Evolutionary conservation across 2,113 vertebrate genomes (phyloP).

Genomic region (Eurystomus gularis): DNA sequence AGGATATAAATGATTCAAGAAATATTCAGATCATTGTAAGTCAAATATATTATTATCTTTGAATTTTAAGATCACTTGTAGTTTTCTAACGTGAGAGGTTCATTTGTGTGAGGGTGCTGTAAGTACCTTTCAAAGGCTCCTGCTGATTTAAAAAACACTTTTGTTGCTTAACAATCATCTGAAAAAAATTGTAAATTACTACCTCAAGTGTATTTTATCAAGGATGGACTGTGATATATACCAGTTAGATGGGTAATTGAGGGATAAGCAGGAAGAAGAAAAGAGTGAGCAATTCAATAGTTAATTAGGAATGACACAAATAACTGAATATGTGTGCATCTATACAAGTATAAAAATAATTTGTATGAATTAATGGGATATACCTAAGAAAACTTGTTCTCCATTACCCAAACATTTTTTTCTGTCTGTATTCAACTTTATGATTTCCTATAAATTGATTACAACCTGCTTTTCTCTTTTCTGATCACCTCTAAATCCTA

Average conservation of each 20-base stretch:
- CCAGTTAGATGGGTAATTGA: background rate
- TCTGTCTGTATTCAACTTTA: background rate
- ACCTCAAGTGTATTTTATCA: slow-evolving; percentile 35
- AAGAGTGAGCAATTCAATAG: background rate
- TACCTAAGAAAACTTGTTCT: background rate
- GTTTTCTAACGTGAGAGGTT: background rate
- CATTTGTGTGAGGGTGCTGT: background rate
- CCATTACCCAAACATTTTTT: background rate
- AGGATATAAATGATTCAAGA: background rate
- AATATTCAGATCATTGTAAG: background rate
- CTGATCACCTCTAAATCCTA: background rate
- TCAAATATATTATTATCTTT: background rate
- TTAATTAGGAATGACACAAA: background rate
- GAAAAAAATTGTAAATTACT: slow-evolving; percentile 2
- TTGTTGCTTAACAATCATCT: background rate
- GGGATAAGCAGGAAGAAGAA: background rate
- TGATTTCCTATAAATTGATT: background rate
- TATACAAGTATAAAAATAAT: background rate
- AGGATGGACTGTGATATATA: background rate
- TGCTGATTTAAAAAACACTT: slow-evolving; percentile 13
- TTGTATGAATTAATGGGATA: background rate
- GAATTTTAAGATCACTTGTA: background rate
- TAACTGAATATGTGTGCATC: background rate
- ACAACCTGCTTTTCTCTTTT: background rate
- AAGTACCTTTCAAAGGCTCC: background rate